Base-by-base conservation (phyloP, 1,140 invertebrate species). In the Chlorops oryzae region DNA sequence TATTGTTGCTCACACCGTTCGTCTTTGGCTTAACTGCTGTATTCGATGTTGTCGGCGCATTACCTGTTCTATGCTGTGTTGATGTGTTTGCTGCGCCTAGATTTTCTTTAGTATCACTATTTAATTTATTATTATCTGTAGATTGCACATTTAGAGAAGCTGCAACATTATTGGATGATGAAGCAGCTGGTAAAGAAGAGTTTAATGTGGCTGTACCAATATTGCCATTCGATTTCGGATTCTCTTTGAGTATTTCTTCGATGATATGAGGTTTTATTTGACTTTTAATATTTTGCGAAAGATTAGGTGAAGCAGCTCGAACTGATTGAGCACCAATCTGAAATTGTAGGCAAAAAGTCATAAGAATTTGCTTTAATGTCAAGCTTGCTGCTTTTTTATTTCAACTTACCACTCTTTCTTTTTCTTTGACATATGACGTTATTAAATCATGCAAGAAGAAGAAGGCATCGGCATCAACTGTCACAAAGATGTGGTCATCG, bases 401-500 rank as follows among this genome's bases (percentile, higher is more conserved):
- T n/a, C 25, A 6, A 77, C 80, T 78, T 74, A 90, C 87, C 72
- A 90, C 81, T 77, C 82, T 78, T 61, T 92, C 89, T 70, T 91
- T 92, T 72, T 93, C 90, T 70, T 88, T 92, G 13, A 97, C 83
- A 67, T 98, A 98, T 0, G 92, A 92, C 0, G 88, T 92, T 43
- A 98, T 95, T 22, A 98, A 79, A 75, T 98, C 94, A 71, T 98
- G 95, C 34, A 98, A 77, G 71, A 97, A 98, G 73, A 97, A 92
- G 74, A 98, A 96, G 13, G 92, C 91, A 74, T 98, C 95, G 1
- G 94, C 94, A 78, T 97, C 93, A 51, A 97, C 92, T 2, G 95
- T 95, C 47, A 98, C 93, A 74, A 93, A 96, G 59, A 97, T 98
- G 68, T 97, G 95, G 73, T 97, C 93, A 71, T 96, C 92, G 76